phyloP scores from a whole-genome alignment of 2,113 vertebrate species.

The Cyanocitta stelleri region DNA sequence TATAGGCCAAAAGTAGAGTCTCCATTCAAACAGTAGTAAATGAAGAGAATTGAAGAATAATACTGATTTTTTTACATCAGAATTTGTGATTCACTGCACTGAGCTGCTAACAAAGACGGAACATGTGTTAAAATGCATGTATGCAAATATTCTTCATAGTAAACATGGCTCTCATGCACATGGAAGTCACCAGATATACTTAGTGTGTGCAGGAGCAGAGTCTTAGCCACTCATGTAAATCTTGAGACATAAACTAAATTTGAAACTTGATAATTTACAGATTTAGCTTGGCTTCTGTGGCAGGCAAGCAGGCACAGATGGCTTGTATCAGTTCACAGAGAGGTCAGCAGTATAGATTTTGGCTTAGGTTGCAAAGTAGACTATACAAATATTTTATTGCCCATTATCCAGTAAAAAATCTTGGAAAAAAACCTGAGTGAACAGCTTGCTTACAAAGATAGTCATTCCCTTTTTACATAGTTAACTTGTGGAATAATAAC shows the following conservation, averaged over 20 bases:
- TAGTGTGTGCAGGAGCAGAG: not conserved
- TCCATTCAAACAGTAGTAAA: not conserved
- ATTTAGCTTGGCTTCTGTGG: not conserved
- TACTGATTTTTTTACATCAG: not conserved
- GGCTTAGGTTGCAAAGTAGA: not conserved
- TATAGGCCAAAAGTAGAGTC: not conserved
- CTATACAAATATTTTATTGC: not conserved
- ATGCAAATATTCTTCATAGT: not conserved
- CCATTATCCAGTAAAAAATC: not conserved
- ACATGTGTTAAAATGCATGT: not conserved
- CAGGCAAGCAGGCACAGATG: not conserved
- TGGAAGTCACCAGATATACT: not conserved
- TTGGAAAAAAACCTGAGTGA: not conserved
- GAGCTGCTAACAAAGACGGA: not conserved
- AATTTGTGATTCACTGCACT: not conserved
- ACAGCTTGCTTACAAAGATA: not conserved
- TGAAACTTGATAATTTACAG: not conserved
- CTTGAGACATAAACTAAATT: not conserved
- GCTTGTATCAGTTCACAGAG: not conserved
- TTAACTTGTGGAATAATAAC: not conserved
- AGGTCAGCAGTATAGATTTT: not conserved
- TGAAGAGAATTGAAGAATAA: not conserved
- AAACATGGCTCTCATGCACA: not conserved
- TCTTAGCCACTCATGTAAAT: not conserved
- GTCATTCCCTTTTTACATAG: not conserved